Base-by-base conservation (phyloP, 2,113 vertebrate species). In the Indicator maculatus region DNA sequence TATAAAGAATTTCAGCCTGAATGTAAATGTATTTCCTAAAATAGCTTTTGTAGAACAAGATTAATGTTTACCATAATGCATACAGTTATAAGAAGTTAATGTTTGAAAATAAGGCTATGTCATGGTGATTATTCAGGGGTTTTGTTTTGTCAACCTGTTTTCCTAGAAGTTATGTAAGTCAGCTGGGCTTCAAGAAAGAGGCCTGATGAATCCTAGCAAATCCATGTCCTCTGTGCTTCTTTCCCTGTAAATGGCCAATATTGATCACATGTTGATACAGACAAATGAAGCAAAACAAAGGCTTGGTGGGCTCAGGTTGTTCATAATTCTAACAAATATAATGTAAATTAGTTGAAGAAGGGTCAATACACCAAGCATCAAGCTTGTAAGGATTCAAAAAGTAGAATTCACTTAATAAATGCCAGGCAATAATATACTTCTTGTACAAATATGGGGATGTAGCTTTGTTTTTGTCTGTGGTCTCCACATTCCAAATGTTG, bases 1-100 rank as follows among this genome's bases (percentile, higher is more conserved):
- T 71, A 14, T 52, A 52, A 55, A 56, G 55, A 63, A 61, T 87
- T 90, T 89, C 64, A 87, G 55, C 24, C 36, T 67, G 56, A 56
- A 33, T 71, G 23, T 31, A 87, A 75, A 82, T 41, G 21, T 33
- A 15, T 67, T 81, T 78, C 59, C 84, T 75, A 83, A 92, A 93
- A 83, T 72, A 90, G 50, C 56, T 85, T 66, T 76, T 15, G 58
- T 67, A 72, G 71, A 76, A 16, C 9, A 73, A 86, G 83, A 83
- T 81, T 17, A 69, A 58, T 52, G 30, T 77, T 94, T 87, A 63
- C 63, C 23, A 20, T 41, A 82, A 86, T 52, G 21, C 50, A 47
- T 39, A 41, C 24, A 85, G 41, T 73, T 82, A 69, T 63, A 59
- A 47, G 65, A 77, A 87, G 59, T 11, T 72, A 65, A 79, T 50